Conservation (phyloP, 2,888 invertebrate species). For the Drosophila anomalata region DNA sequence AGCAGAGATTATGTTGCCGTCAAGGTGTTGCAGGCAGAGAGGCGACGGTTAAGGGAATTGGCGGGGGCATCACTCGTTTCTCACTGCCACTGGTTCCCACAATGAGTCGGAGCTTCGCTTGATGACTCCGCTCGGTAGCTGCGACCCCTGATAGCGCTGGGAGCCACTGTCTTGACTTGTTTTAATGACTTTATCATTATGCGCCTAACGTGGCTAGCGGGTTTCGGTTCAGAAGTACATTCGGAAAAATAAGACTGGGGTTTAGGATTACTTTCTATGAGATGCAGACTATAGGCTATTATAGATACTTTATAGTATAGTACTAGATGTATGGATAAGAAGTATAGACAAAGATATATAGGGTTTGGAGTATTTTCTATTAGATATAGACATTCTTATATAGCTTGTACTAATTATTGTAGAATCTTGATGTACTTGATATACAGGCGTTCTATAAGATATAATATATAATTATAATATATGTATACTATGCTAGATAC, state of each 20-base stretch:
- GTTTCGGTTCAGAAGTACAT: slow-evolving; percentile 19
- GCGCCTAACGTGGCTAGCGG: slow-evolving; percentile 33
- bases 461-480: too few relatives aligned
- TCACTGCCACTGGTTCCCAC: slow-evolving; percentile 40
- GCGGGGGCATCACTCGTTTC: slow-evolving; percentile 36
- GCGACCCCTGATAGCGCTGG: slow-evolving; percentile 42
- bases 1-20: slow-evolving; percentile 50
- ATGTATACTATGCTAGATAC: too few relatives aligned
- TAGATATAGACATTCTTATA: too few relatives aligned
- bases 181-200: slow-evolving; percentile 76
- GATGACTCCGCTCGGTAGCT: slow-evolving; percentile 33
- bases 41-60: not conserved
- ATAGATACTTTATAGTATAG: too few relatives aligned
- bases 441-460: too few relatives aligned
- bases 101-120: slow-evolving; percentile 46
- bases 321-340: too few relatives aligned
- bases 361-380: too few relatives aligned
- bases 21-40: slow-evolving; percentile 47
- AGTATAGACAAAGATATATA: too few relatives aligned
- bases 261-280: not conserved
- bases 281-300: too few relatives aligned
- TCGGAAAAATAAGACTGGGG: not conserved
- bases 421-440: too few relatives aligned
- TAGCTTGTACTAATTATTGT: too few relatives aligned
- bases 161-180: slow-evolving; percentile 57